Conservation (phyloP, 2,888 invertebrate genomes). For the Synergus japonicus region DNA sequence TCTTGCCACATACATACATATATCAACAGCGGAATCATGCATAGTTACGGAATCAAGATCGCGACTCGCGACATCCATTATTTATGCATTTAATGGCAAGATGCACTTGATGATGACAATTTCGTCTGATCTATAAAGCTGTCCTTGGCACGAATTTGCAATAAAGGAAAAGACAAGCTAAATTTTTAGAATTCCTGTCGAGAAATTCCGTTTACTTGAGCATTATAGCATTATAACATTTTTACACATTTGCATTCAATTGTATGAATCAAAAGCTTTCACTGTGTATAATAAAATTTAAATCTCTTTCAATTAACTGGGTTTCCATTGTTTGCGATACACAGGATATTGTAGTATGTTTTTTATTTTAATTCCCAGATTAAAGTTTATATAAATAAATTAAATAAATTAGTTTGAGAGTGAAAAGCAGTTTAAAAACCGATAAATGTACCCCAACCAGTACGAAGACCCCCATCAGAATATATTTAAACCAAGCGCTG, state of each 20-base stretch:
- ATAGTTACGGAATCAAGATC: conserved; percentile 2
- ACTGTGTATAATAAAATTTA: neutral
- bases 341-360: too few relatives aligned
- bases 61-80: neutral
- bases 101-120: neutral
- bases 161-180: neutral
- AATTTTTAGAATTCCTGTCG: neutral
- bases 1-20: neutral
- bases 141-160: conserved; percentile 4
- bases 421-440: too few relatives aligned
- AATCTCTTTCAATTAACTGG: too few relatives aligned
- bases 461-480: too few relatives aligned
- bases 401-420: too few relatives aligned
- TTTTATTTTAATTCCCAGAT: too few relatives aligned
- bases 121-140: neutral
- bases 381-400: too few relatives aligned
- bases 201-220: neutral
- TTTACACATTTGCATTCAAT: neutral
- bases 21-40: too few relatives aligned
- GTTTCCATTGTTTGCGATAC: too few relatives aligned
- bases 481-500: too few relatives aligned
- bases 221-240: too few relatives aligned
- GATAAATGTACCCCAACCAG: too few relatives aligned
- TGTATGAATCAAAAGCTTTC: neutral
- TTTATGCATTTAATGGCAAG: conserved; percentile 28